Percentiles rank a stretch among this genome's conserved stretches.
Evolutionary conservation across 2,888 invertebrate species (phyloP).

Genomic region (Sabatieria punctata): DNA sequence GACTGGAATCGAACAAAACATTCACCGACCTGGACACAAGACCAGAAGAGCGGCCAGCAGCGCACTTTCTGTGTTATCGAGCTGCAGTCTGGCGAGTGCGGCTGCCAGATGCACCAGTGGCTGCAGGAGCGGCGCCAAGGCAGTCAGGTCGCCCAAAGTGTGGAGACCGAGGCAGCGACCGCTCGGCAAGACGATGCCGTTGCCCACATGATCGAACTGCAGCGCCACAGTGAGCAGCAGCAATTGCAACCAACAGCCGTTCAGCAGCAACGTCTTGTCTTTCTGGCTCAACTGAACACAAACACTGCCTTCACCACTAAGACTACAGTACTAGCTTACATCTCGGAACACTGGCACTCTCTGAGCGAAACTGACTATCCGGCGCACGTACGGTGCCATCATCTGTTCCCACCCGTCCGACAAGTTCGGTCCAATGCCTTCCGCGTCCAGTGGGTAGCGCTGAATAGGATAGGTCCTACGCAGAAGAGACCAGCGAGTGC

Average conservation of each 20-base stretch:
- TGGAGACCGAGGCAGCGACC: neutral
- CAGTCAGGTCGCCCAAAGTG: neutral
- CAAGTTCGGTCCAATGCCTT: too few species aligned
- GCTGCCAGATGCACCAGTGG: neutral
- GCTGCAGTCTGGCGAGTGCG: neutral
- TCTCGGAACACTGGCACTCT: neutral
- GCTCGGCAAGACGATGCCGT: neutral
- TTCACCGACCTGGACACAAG: constrained; percentile 1
- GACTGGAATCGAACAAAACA: too few species aligned
- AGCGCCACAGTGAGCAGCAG: neutral
- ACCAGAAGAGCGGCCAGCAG: constrained; percentile 1
- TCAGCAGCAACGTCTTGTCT: neutral
- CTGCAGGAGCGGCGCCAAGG: neutral
- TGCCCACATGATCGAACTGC: neutral
- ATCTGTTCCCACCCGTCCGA: neutral
- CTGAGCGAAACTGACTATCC: neutral
- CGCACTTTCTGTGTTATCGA: constrained; percentile 2
- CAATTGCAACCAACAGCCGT: neutral
- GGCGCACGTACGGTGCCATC: neutral
- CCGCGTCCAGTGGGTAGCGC: too few species aligned
- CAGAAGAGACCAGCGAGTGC: too few species aligned
- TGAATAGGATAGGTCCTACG: too few species aligned
- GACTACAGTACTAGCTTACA: neutral
- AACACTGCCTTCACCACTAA: neutral
- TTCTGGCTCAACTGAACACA: neutral